Evolutionary conservation across 2,888 invertebrate species (phyloP).

Genomic region (Synanthedon vespiformis): DNA sequence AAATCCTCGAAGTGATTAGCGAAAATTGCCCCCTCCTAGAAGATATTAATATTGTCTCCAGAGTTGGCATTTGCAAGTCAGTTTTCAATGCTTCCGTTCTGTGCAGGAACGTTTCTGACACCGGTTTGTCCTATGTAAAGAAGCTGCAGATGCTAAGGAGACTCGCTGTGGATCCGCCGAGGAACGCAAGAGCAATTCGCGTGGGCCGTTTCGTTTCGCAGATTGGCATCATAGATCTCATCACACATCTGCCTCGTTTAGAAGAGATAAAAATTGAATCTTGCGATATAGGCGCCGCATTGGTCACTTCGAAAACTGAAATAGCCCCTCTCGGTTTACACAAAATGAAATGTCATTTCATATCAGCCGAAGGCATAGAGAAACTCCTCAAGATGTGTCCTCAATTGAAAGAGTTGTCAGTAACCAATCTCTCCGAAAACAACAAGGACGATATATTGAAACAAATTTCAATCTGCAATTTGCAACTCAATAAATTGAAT

Average conservation of each 20-base stretch:
- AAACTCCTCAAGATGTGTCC: conserved; percentile 59
- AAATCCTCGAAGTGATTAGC: conserved; percentile 55
- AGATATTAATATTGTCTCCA: conserved; percentile 62
- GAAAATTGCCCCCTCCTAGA: conserved; percentile 45
- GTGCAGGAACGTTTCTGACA: conserved; percentile 58
- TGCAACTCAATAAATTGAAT: conserved; percentile 43
- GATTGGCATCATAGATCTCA: conserved; percentile 50
- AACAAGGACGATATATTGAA: conserved; percentile 57
- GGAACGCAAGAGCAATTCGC: conserved; percentile 50
- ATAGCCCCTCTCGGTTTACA: conserved; percentile 51
- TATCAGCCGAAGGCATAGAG: conserved; percentile 50
- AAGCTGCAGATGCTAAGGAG: conserved; percentile 49
- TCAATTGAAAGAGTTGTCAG: conserved; percentile 44
- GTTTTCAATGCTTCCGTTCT: conserved; percentile 59
- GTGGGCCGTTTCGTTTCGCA: conserved; percentile 59
- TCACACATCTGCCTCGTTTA: conserved; percentile 47
- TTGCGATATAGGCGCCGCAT: conserved; percentile 61
- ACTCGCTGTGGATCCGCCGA: conserved; percentile 58
- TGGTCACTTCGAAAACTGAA: conserved; percentile 39
- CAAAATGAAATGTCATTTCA: conserved; percentile 61
- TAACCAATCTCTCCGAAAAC: conserved; percentile 54
- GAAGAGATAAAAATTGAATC: conserved; percentile 61
- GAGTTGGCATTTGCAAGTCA: conserved; percentile 58
- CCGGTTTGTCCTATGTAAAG: conserved; percentile 44
- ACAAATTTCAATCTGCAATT: conserved; percentile 44